Conservation (phyloP, 2,797 vertebrate genomes). For the Phataginus tetradactyla region DNA sequence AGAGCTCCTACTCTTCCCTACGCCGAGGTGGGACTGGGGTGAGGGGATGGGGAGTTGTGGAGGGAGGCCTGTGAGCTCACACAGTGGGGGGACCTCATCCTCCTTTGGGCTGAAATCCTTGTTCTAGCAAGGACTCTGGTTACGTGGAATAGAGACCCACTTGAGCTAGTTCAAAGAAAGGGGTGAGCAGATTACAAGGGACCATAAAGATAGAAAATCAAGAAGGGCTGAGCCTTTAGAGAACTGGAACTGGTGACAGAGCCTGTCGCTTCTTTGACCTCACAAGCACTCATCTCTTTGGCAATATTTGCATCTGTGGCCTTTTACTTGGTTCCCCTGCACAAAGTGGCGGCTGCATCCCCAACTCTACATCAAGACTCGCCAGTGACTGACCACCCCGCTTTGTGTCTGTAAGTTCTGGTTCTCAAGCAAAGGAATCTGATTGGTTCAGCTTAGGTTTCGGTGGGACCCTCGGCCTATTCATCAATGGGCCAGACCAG, state of each 20-base stretch:
- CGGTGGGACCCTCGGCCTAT: background rate
- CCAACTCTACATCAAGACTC: background rate
- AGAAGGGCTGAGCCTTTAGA: background rate
- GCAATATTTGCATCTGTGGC: background rate
- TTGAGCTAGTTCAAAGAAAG: background rate
- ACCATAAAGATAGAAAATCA: background rate
- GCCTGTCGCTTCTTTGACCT: background rate
- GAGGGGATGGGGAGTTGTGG: too few relatives aligned
- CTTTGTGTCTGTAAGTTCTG: background rate
- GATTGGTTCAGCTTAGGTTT: background rate
- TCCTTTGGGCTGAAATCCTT: background rate
- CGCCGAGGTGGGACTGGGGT: background rate
- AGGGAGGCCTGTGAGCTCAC: background rate
- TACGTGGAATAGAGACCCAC: background rate
- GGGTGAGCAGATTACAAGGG: background rate
- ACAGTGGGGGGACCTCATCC: too few relatives aligned
- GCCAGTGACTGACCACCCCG: background rate
- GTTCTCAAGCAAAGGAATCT: slow-evolving; percentile 17
- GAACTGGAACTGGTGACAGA: background rate
- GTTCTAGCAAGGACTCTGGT: background rate
- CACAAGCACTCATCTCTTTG: background rate
- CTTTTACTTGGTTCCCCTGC: background rate
- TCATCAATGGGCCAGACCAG: background rate
- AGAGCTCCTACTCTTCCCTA: slow-evolving; percentile 25
- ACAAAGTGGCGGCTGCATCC: background rate